Percentiles rank a stretch among this genome's conserved stretches.
Conservation (phyloP, 2,888 invertebrate genomes). For the Aromia moschata region DNA sequence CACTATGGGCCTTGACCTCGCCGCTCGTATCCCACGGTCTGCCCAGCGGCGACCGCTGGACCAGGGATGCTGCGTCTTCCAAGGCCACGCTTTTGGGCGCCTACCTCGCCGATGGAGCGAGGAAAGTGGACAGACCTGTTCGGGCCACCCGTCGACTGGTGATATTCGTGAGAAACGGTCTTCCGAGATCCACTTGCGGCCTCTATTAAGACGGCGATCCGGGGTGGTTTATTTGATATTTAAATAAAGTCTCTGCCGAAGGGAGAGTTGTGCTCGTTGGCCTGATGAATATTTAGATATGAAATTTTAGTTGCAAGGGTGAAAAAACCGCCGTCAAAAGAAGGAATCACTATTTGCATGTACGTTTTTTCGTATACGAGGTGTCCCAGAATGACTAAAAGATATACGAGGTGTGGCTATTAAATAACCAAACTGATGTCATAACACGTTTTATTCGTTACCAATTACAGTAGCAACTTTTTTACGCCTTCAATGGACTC, state of each 20-base stretch:
- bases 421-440: too few relatives aligned
- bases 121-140: slow-evolving; percentile 54
- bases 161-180: slow-evolving; percentile 41
- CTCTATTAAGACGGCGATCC: slow-evolving; percentile 38
- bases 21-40: slow-evolving; percentile 45
- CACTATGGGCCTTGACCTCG: slow-evolving; percentile 40
- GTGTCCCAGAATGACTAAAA: too few relatives aligned
- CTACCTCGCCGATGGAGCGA: background rate
- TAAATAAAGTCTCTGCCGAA: slow-evolving; percentile 41
- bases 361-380: too few relatives aligned
- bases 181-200: slow-evolving; percentile 32
- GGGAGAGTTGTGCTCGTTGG: background rate
- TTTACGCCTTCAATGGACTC: too few relatives aligned
- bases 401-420: too few relatives aligned
- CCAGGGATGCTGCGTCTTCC: slow-evolving; percentile 18
- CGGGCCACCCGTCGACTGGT: slow-evolving; percentile 37
- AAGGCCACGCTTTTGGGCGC: background rate
- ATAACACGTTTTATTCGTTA: too few relatives aligned
- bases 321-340: background rate
- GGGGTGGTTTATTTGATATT: slow-evolving; percentile 51
- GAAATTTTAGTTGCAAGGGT: background rate
- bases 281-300: slow-evolving; percentile 13
- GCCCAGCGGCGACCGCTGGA: slow-evolving; percentile 23
- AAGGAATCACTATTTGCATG: too few relatives aligned
- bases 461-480: too few relatives aligned